Evolutionary conservation across 1,140 invertebrate genomes (phyloP).

Genomic region (Bombus fervidus): DNA sequence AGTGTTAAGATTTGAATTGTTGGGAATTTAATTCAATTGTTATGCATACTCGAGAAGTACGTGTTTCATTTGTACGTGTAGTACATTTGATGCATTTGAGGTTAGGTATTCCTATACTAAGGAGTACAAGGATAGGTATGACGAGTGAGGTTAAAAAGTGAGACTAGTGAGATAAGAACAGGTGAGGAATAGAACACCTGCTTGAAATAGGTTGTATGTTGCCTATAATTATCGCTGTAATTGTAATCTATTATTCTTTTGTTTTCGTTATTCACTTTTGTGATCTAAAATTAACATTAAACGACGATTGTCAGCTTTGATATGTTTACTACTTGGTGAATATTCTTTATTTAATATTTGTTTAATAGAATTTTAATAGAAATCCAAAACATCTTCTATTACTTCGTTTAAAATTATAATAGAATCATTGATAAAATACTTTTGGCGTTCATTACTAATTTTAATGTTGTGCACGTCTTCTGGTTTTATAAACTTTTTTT

Average conservation of each 20-base stretch:
- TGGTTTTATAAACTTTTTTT: too few relatives aligned
- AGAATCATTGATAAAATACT: not conserved
- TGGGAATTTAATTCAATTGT: not conserved
- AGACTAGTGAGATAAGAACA: not conserved
- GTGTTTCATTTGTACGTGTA: not conserved
- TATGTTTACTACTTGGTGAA: not conserved
- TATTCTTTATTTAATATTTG: not conserved
- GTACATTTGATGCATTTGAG: not conserved
- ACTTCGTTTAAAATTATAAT: not conserved
- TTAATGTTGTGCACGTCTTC: too few relatives aligned
- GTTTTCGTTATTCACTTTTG: not conserved
- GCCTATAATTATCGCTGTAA: not conserved
- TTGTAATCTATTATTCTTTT: not conserved
- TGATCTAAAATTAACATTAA: not conserved
- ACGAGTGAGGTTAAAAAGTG: conserved; percentile 19
- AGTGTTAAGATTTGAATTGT: too few relatives aligned
- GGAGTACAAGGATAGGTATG: conserved; percentile 1
- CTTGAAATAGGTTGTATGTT: not conserved
- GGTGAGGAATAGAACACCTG: not conserved
- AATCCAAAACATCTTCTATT: too few relatives aligned
- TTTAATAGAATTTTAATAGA: too few relatives aligned
- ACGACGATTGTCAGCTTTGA: not conserved
- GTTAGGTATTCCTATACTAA: conserved; percentile 8
- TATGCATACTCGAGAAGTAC: not conserved
- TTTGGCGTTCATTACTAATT: not conserved